Percentiles rank a stretch among this genome's conserved stretches.
Conservation (phyloP, 2,113 vertebrate species). For the Oncorhynchus masou region DNA sequence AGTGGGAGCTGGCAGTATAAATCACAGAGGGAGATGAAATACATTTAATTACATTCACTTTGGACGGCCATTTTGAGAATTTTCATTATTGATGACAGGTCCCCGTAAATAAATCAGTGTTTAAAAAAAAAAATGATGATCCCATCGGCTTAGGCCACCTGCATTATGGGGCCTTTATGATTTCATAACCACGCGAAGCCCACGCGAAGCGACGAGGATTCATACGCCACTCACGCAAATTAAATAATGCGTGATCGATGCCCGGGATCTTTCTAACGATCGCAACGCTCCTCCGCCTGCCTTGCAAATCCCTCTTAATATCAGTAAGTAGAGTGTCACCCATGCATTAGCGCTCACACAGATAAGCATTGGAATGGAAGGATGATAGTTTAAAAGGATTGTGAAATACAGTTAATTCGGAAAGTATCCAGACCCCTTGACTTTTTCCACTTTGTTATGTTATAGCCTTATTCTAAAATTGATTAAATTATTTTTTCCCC, state of each 20-base stretch:
- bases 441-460: no score
- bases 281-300: conserved; percentile 10
- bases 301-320: conserved; percentile 39
- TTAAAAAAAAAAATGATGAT: conserved; percentile 21
- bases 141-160: conserved; percentile 7
- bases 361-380: conserved; percentile 36
- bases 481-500: fast-evolving
- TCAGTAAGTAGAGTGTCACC: conserved; percentile 16
- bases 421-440: no score
- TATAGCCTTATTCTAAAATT: no score
- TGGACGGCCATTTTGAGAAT: conserved; percentile 44
- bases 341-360: conserved; percentile 41
- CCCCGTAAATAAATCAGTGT: conserved; percentile 34
- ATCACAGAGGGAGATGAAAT: conserved; percentile 51
- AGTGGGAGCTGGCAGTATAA: conserved; percentile 27
- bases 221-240: conserved; percentile 64
- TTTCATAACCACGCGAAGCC: conserved; percentile 33
- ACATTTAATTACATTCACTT: conserved; percentile 54
- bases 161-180: conserved; percentile 44
- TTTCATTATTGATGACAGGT: conserved; percentile 53
- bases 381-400: conserved; percentile 29
- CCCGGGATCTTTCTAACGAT: conserved; percentile 44
- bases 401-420: no score
- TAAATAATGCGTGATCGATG: conserved; percentile 64
- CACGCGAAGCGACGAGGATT: conserved; percentile 28